phyloP scores from a whole-genome alignment of 1,140 invertebrate species.

The Rhynchophorus ferrugineus region DNA sequence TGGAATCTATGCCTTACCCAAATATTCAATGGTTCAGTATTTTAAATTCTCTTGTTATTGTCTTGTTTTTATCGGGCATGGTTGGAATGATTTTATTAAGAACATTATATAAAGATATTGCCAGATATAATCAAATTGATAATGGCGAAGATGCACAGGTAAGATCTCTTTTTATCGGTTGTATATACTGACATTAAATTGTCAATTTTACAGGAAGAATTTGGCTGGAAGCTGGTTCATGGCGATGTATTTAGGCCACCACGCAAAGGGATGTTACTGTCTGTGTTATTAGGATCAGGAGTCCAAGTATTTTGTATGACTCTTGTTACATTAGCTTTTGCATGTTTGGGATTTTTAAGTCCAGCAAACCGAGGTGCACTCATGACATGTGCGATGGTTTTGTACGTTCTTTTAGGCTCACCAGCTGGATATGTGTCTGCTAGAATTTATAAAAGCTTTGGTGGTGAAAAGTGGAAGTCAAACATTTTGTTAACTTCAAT shows the following conservation, averaged over 20 bases:
- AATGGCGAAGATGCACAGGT: constrained; percentile 88
- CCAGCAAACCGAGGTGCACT: constrained; percentile 96
- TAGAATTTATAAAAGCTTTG: constrained; percentile 95
- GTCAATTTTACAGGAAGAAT: constrained; percentile 73
- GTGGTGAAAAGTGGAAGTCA: constrained; percentile 96
- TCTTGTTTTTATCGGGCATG: constrained; percentile 92
- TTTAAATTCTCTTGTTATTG: constrained; percentile 82
- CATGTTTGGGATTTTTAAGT: constrained; percentile 94
- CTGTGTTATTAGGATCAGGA: constrained; percentile 91
- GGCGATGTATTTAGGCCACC: constrained; percentile 94
- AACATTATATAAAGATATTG: constrained; percentile 97
- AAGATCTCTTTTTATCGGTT: constrained; percentile 14
- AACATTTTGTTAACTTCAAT: constrained; percentile 95
- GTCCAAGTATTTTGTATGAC: constrained; percentile 82
- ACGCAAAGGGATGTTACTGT: constrained; percentile 92
- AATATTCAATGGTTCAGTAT: constrained; percentile 99
- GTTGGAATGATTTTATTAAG: constrained; percentile 98
- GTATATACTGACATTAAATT: neutral
- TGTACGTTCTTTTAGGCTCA: constrained; percentile 91
- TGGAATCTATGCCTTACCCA: constrained; percentile 96
- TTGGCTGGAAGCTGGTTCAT: constrained; percentile 98
- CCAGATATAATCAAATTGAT: constrained; percentile 95
- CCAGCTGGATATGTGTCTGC: constrained; percentile 94
- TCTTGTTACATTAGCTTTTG: constrained; percentile 80
- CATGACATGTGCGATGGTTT: constrained; percentile 95